Conservation (phyloP, 2,113 vertebrate species). For the mouse (Mus musculus) region DNA sequence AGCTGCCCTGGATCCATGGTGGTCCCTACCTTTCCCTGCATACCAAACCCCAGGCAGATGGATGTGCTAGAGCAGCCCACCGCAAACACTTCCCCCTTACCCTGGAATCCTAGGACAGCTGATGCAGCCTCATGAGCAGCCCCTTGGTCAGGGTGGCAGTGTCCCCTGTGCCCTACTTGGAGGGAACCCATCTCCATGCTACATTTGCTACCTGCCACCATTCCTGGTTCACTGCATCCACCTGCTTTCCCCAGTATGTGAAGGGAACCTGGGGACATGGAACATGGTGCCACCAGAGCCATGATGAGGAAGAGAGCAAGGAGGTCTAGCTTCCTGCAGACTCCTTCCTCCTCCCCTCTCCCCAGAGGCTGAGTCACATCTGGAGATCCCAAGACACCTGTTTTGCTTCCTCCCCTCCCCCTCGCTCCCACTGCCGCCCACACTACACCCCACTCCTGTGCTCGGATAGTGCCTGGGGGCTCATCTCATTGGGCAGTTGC, state of each 20-base stretch:
- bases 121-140: neutral
- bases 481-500: neutral
- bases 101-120: neutral
- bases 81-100: accelerated
- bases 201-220: constrained; percentile 2
- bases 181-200: constrained; percentile 52
- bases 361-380: neutral
- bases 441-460: accelerated
- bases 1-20: neutral
- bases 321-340: neutral
- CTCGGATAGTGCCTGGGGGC: neutral
- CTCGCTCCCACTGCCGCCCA: neutral
- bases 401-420: neutral
- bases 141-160: neutral
- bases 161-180: neutral
- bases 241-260: constrained; percentile 57
- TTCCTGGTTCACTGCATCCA: constrained; percentile 32
- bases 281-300: neutral
- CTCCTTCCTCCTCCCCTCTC: neutral
- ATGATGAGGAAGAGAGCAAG: neutral
- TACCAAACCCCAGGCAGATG: neutral
- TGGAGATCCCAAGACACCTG: neutral
- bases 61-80: no score
- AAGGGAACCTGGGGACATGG: neutral
- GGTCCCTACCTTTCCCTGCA: neutral